These are phyloP conservation scores for Valencia hispanica DNA, from an alignment of 2,797 vertebrate species.

Conservation along the genomic window DNA sequence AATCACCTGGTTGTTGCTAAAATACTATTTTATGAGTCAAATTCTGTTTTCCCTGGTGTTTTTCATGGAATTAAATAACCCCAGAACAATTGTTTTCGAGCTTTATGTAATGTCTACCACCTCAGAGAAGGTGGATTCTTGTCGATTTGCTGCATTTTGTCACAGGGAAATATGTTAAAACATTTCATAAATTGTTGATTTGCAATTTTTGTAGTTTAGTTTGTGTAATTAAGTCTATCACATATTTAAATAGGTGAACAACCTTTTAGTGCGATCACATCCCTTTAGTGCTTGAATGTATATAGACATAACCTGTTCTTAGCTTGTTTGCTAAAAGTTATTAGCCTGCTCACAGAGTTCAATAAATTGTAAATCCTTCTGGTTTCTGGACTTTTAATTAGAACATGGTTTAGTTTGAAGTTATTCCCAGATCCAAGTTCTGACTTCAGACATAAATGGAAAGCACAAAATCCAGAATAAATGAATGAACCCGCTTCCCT, in stretches of 20 bases:
- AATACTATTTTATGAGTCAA: neutral
- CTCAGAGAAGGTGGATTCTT: neutral
- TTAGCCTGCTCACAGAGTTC: neutral
- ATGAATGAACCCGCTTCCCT: neutral
- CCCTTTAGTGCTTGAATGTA: neutral
- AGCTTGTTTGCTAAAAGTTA: neutral
- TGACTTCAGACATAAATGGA: neutral
- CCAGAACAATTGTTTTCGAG: neutral
- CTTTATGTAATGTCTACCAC: neutral
- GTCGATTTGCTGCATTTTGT: neutral
- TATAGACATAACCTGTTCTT: too few relatives aligned
- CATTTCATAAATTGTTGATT: neutral
- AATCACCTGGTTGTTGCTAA: neutral
- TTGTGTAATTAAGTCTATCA: neutral
- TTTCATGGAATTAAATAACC: neutral
- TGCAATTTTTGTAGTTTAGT: neutral
- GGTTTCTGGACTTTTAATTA: neutral
- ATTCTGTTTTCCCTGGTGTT: neutral
- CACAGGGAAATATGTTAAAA: too few relatives aligned
- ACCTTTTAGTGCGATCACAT: neutral
- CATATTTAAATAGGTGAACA: neutral
- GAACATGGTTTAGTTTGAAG: neutral
- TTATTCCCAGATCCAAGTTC: neutral
- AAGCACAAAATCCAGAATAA: neutral
- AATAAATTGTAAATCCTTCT: neutral